phyloP scores from a whole-genome alignment of 2,113 vertebrate species.

The Callorhinus ursinus region DNA sequence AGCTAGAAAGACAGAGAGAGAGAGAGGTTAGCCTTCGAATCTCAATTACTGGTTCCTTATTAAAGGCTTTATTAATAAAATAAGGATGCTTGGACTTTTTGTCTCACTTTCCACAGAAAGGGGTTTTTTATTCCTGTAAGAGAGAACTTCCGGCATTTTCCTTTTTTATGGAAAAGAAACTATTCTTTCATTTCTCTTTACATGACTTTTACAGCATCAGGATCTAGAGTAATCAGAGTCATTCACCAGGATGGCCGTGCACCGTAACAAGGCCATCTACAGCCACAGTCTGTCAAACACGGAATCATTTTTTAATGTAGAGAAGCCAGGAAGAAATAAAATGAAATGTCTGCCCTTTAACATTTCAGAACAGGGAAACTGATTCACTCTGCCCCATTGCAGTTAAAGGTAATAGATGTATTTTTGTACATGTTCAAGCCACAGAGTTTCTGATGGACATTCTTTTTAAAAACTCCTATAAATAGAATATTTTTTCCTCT shows the following conservation, averaged over 20 bases:
- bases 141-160: not conserved
- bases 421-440: not conserved
- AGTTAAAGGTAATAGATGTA: conserved; percentile 59
- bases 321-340: conserved; percentile 50
- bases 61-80: not conserved
- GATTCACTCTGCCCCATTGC: conserved; percentile 36
- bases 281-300: not conserved
- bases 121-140: not conserved
- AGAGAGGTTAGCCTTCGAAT: not conserved
- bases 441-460: not conserved
- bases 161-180: not conserved
- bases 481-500: not conserved
- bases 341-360: conserved; percentile 69
- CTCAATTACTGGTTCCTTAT: not conserved
- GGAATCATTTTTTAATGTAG: conserved; percentile 40
- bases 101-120: not conserved
- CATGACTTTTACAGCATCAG: not conserved
- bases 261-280: not conserved
- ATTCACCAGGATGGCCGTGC: not conserved
- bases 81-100: not conserved
- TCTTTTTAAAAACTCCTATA: not conserved
- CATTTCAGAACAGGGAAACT: conserved; percentile 42
- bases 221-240: conserved; percentile 45
- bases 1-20: not conserved
- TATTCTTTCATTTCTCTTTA: not conserved